Evolutionary conservation across 2,888 invertebrate species (phyloP).

Genomic region (Sphecodes monilicornis): DNA sequence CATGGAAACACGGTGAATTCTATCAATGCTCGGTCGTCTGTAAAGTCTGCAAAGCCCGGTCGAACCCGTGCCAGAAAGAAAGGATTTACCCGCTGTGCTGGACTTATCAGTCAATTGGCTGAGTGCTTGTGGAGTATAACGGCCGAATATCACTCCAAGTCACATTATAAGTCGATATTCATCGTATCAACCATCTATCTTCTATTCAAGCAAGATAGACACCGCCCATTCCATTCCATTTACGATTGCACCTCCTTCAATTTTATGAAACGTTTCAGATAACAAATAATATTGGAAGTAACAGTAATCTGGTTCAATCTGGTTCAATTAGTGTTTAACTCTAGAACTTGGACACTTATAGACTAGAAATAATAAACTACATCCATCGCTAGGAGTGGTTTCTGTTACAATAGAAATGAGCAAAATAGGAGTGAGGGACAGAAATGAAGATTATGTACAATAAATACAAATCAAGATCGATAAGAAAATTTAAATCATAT

Average conservation of each 20-base stretch:
- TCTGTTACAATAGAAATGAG: neutral
- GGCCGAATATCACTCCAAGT: neutral
- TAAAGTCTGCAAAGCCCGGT: conserved; percentile 28
- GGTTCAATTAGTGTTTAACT: neutral
- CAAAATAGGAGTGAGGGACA: neutral
- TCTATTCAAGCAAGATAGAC: neutral
- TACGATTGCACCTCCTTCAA: neutral
- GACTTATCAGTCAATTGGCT: conserved; percentile 43
- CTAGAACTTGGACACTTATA: no score
- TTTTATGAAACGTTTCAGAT: neutral
- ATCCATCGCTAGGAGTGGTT: no score
- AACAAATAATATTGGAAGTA: neutral
- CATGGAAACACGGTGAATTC: conserved; percentile 64
- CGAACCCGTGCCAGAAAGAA: conserved; percentile 42
- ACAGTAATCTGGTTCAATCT: neutral
- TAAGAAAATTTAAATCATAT: no score
- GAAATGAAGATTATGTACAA: neutral
- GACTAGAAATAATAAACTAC: neutral
- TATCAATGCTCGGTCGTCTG: conserved; percentile 45
- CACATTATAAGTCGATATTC: conserved; percentile 1
- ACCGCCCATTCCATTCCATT: neutral
- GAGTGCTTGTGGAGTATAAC: conserved; percentile 17
- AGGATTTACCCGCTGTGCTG: conserved; percentile 42
- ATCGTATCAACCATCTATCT: neutral
- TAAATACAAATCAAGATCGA: no score